phyloP scores from a whole-genome alignment of 2,797 vertebrate species.

The Sebastes itinus region DNA sequence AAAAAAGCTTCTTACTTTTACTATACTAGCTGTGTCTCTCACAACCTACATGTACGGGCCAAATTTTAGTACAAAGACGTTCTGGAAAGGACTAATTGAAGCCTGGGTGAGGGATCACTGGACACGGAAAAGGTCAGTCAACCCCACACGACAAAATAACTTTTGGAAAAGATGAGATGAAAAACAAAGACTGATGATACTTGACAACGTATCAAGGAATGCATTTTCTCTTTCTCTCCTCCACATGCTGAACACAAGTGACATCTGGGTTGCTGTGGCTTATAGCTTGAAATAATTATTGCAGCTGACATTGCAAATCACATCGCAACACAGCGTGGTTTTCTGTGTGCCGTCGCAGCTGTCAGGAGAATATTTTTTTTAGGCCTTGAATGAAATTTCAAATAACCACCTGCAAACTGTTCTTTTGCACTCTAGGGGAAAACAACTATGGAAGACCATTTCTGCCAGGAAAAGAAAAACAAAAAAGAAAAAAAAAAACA shows the following conservation, averaged over 20 bases:
- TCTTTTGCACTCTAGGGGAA: not conserved
- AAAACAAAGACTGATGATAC: constrained; percentile 11
- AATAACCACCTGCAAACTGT: constrained; percentile 7
- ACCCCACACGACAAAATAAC: not conserved
- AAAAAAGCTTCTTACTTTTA: not conserved
- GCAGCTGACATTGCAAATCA: constrained; percentile 24
- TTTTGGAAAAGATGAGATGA: not conserved
- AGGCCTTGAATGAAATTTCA: constrained; percentile 6
- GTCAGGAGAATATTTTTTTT: constrained; percentile 1
- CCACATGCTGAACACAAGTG: constrained; percentile 22
- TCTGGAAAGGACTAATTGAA: constrained; percentile 4
- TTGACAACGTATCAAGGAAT: constrained; percentile 15
- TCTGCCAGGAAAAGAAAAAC: not conserved
- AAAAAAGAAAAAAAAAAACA: not conserved
- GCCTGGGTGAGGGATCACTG: not conserved
- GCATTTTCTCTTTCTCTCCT: constrained; percentile 1
- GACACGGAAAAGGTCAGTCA: constrained; percentile 9
- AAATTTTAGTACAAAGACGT: not conserved
- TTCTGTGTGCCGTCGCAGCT: constrained; percentile 8
- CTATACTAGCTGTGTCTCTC: not conserved
- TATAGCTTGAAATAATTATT: constrained; percentile 39
- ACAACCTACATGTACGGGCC: not conserved
- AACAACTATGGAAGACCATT: not conserved
- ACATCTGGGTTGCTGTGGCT: constrained; percentile 30
- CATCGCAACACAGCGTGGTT: not conserved